Evolutionary conservation across 2,888 invertebrate genomes (phyloP).

Genomic region (Embidobia sp.): DNA sequence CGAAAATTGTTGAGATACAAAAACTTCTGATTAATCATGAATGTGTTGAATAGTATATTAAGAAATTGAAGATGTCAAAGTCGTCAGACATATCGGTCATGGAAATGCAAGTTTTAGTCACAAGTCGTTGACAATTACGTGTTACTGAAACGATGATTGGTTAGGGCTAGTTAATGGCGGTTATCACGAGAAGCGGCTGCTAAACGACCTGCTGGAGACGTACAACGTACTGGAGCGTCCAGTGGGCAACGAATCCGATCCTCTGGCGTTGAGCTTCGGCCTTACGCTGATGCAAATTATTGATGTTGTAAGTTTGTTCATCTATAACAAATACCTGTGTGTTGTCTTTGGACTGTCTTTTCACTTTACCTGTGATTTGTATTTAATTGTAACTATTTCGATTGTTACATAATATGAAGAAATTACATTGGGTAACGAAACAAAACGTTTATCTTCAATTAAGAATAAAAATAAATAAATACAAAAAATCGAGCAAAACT

Average conservation of each 20-base stretch:
- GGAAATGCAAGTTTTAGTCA: constrained; percentile 58
- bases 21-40: too few species aligned
- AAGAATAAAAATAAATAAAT: too few species aligned
- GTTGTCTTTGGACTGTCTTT: too few species aligned
- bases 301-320: constrained; percentile 91
- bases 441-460: too few species aligned
- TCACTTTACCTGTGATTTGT: too few species aligned
- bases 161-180: constrained; percentile 88
- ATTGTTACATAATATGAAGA: too few species aligned
- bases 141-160: constrained; percentile 77
- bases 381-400: too few species aligned
- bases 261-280: constrained; percentile 96
- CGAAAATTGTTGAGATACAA: too few species aligned
- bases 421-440: too few species aligned
- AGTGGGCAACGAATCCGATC: constrained; percentile 97
- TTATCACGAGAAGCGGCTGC: constrained; percentile 94
- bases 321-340: too few species aligned
- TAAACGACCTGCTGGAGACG: constrained; percentile 94
- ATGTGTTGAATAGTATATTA: too few species aligned
- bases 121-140: constrained; percentile 62
- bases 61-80: neutral
- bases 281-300: constrained; percentile 99
- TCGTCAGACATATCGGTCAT: constrained; percentile 9
- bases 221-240: constrained; percentile 98
- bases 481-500: too few species aligned